Percentiles rank a stretch among this genome's conserved stretches.
phyloP scores from a whole-genome alignment of 2,888 invertebrate species.

The Hyppa rectilinea region DNA sequence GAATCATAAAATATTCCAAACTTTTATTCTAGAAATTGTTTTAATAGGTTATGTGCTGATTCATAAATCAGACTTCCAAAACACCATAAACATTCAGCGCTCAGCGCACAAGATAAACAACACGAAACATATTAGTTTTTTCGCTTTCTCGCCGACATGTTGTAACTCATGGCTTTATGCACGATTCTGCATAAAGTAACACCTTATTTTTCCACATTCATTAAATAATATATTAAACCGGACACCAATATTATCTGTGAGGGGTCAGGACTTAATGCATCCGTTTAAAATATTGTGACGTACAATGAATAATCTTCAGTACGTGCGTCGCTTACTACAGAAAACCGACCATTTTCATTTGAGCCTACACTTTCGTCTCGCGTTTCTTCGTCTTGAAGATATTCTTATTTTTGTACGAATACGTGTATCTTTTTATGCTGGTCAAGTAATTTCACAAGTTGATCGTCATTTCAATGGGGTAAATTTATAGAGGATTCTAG shows the following conservation, averaged over 20 bases:
- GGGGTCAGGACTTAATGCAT: constrained; percentile 83
- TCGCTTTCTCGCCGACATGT: constrained; percentile 61
- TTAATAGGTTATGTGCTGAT: constrained; percentile 42
- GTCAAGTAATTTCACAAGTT: constrained; percentile 81
- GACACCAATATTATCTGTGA: constrained; percentile 83
- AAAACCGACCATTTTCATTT: constrained; percentile 59
- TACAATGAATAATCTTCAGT: constrained; percentile 82
- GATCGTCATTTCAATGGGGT: constrained; percentile 87
- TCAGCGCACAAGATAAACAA: constrained; percentile 61
- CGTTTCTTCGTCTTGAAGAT: constrained; percentile 23
- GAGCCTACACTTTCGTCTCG: constrained; percentile 50
- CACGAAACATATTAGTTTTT: constrained; percentile 67
- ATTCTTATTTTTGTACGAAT: constrained; percentile 49
- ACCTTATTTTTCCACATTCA: constrained; percentile 77
- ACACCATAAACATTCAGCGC: constrained; percentile 57
- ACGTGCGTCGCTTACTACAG: constrained; percentile 73
- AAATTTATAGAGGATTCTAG: constrained; percentile 80
- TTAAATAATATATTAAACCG: constrained; percentile 82
- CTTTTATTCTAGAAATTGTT: constrained; percentile 36
- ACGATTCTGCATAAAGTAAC: constrained; percentile 63
- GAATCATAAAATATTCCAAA: constrained; percentile 18
- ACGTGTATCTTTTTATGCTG: constrained; percentile 72
- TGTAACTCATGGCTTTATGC: constrained; percentile 61
- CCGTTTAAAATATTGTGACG: constrained; percentile 88
- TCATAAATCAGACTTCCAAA: constrained; percentile 55